These are phyloP conservation scores for Cryptocephalus primarius DNA, from an alignment of 2,888 invertebrate species.

Conservation along the genomic window DNA sequence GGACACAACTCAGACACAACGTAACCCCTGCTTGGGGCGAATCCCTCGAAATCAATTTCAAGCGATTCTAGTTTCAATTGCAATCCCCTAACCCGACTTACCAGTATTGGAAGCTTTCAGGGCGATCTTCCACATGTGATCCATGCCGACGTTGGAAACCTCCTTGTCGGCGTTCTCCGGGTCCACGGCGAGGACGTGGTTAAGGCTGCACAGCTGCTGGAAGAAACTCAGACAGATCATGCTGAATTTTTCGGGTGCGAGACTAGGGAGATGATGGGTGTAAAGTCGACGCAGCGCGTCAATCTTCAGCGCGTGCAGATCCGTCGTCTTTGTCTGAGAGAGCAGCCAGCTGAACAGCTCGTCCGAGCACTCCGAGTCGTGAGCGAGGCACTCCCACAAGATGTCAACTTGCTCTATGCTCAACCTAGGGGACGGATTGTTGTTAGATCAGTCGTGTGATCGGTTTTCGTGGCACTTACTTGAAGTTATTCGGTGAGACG, in stretches of 20 bases:
- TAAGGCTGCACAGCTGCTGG: slow-evolving; percentile 82
- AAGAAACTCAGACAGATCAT: slow-evolving; percentile 86
- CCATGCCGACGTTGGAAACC: slow-evolving; percentile 72
- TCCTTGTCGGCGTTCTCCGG: slow-evolving; percentile 26
- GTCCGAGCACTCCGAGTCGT: slow-evolving; percentile 76
- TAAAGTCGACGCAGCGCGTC: slow-evolving; percentile 83
- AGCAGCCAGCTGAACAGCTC: slow-evolving; percentile 90
- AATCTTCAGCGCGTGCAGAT: slow-evolving; percentile 81
- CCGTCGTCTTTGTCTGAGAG: slow-evolving; percentile 83
- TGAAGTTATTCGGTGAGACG: slow-evolving; percentile 81
- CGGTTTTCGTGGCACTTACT: slow-evolving; percentile 38
- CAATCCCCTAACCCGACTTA: slow-evolving; percentile 19
- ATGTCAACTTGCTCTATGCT: slow-evolving; percentile 84
- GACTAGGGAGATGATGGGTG: slow-evolving; percentile 75
- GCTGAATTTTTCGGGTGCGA: slow-evolving; percentile 81
- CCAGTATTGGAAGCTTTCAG: slow-evolving; percentile 78
- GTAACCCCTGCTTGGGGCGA: no score
- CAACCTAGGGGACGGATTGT: slow-evolving; percentile 40
- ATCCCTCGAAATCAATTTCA: no score
- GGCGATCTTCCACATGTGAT: slow-evolving; percentile 90
- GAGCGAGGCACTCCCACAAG: slow-evolving; percentile 83
- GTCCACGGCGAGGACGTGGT: slow-evolving; percentile 68
- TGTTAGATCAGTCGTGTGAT: background rate
- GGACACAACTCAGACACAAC: no score
- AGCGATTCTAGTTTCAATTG: no score